phyloP scores from a whole-genome alignment of 2,113 vertebrate species.

The Eleginops maclovinus region DNA sequence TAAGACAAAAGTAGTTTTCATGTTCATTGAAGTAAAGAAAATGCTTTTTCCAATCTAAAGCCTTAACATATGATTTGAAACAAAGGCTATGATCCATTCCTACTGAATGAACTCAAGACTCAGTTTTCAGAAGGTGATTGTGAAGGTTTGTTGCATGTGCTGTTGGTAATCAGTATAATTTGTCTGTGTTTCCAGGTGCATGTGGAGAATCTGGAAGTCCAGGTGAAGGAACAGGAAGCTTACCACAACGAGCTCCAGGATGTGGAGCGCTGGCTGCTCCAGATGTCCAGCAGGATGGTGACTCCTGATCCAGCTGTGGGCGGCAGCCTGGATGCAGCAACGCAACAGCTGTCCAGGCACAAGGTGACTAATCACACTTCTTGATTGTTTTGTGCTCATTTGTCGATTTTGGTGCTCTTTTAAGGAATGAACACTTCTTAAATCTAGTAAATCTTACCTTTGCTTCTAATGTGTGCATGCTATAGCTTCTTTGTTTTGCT shows the following conservation, averaged over 20 bases:
- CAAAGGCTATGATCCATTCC: not conserved
- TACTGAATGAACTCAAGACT: no score
- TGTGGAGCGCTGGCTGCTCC: conserved; percentile 95
- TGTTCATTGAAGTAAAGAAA: not conserved
- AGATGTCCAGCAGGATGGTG: conserved; percentile 95
- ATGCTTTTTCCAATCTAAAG: not conserved
- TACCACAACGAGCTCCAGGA: conserved; percentile 94
- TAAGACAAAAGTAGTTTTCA: not conserved
- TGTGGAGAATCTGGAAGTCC: conserved; percentile 85
- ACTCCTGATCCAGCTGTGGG: conserved; percentile 89
- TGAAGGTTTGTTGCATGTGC: not conserved
- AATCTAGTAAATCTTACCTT: not conserved
- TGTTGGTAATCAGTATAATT: not conserved
- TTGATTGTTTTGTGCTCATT: conserved; percentile 13
- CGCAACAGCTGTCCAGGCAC: conserved; percentile 94
- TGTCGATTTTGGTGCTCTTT: not conserved
- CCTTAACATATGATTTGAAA: not conserved
- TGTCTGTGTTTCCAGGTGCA: conserved; percentile 79
- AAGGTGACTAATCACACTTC: conserved; percentile 85
- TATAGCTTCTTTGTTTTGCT: not conserved
- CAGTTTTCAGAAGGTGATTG: not conserved
- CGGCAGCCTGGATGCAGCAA: conserved; percentile 89
- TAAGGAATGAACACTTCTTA: not conserved
- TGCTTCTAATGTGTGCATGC: not conserved
- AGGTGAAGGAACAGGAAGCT: conserved; percentile 93